Base-by-base conservation (phyloP, 2,888 invertebrate species). In the Apodemia hepburni region DNA sequence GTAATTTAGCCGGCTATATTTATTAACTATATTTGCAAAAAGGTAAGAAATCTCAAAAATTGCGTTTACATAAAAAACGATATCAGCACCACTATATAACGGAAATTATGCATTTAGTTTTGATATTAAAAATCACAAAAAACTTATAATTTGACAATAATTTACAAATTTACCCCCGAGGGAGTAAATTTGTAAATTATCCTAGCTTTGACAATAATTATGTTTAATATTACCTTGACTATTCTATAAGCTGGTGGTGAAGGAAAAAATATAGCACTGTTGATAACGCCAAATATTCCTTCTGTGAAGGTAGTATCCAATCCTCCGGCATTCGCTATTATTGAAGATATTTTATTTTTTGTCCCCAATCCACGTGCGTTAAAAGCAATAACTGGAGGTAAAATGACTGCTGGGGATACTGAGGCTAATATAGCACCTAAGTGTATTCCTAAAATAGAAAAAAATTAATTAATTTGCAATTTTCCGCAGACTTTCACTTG, bases 281-380 rank as follows among this genome's bases (percentile, higher is more conserved):
- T 94, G 68, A 97, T 93, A 59, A 99, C 96, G 60, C 98, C 98
- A 76, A 96, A 99, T 68, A 97, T 94, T 63, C 98, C 98, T 61
- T 99, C 99, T 0, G 98, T 98, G 27, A 97, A 93, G 0, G 98
- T 97, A 78, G 99, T 98, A 79, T 99, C 98, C 60, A 99, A 94
- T 58, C 98, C 98, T 15, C 98, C 96, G 0, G 98, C 96, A 4
- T 99, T 99, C 58, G 97, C 97, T 35, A 99, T 97, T 62, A 99
- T 91, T 0, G 97, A 96, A 0, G 98, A 97, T 59, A 99, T 97
- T 58, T 98, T 97, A 89, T 97, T 97, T 67, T 96, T 96, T 0
- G 96, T 94, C 4, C 99, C 99, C 72, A 97, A 96, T 0, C 97
- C 97, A 80, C 95, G 95, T 54, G 94, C 93, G 33, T 96, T 93